Evolutionary conservation across 2,113 vertebrate species (phyloP), one percentile per base, ranked within the genome.

Genomic region (Hippocampus guttulatus): DNA sequence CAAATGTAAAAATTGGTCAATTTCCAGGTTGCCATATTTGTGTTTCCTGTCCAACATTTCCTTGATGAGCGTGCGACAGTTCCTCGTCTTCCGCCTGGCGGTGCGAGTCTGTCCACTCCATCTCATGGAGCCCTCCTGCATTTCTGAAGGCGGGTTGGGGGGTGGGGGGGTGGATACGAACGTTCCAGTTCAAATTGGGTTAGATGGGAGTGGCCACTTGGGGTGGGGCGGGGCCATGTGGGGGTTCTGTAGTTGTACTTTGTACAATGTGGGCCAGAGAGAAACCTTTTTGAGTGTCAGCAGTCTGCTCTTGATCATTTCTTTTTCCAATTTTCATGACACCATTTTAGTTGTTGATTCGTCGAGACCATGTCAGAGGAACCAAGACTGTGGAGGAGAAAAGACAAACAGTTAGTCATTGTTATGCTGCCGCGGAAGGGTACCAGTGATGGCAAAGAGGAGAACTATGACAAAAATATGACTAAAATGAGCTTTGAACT

Each of bases 321-420:
- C 76, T 81, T 80, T 85, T 87, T 84, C 81, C 74, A 87, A 89
- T 87, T 90, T 82, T 82, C 76, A 78, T 81, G 83, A 89, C 76
- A 81, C 79, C 84, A 75, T 81, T 89, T 86, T 84, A 90, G 90
- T 85, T 91, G 91, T 90, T 87, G 89, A 85, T 92, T 92, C 90
- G 84, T 88, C 89, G 89, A 88, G 89, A 91, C 92, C 91, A 91
- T 91, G 92, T 95, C 95, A 96, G 94, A 96, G 95, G 92, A 96
- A 96, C 95, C 95, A 96, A 86, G 95, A 95, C 95, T 96, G 91
- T 74, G 89, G 83, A 54, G 64, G 75, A 76, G 76, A 74, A 73
- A 61, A 75, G 45, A 68, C 82, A 52, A 65, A 47, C n/a, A 47
- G 4, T 65, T 16, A 65, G 64, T 47, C n/a, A 27, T 18, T 33